These are phyloP conservation scores for Micropterix aruncella DNA, from an alignment of 2,888 invertebrate genomes.

Conservation along the genomic window DNA sequence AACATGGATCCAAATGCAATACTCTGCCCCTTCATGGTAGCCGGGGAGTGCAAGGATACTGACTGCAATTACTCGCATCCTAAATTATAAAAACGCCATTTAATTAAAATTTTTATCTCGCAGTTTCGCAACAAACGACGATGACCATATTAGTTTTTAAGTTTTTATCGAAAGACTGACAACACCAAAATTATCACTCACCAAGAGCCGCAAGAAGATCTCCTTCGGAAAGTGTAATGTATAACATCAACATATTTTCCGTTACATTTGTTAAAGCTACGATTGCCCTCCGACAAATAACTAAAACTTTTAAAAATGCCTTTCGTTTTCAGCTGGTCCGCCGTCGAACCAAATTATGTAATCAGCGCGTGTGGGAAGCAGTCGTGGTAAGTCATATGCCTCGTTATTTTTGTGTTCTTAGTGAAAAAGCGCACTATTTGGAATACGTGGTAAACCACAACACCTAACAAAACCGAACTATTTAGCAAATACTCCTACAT, in stretches of 20 bases:
- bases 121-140: no score
- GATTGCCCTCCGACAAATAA: neutral
- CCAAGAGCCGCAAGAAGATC: neutral
- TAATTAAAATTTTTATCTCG: neutral
- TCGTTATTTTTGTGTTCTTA: neutral
- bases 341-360: neutral
- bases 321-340: neutral
- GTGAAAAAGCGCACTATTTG: neutral
- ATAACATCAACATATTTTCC: no score
- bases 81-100: conserved; percentile 11
- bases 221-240: neutral
- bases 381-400: neutral
- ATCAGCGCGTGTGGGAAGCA: neutral
- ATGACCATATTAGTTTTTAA: neutral
- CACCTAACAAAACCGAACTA: neutral
- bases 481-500: neutral
- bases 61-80: conserved; percentile 37
- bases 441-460: neutral
- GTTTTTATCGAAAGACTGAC: neutral
- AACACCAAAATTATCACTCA: neutral
- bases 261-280: no score
- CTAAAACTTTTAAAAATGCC: neutral
- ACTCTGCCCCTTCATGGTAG: conserved; percentile 35
- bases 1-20: conserved; percentile 31
- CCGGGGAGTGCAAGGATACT: conserved; percentile 34